phyloP scores from a whole-genome alignment of 2,113 vertebrate genomes.

The Clinocottus analis region DNA sequence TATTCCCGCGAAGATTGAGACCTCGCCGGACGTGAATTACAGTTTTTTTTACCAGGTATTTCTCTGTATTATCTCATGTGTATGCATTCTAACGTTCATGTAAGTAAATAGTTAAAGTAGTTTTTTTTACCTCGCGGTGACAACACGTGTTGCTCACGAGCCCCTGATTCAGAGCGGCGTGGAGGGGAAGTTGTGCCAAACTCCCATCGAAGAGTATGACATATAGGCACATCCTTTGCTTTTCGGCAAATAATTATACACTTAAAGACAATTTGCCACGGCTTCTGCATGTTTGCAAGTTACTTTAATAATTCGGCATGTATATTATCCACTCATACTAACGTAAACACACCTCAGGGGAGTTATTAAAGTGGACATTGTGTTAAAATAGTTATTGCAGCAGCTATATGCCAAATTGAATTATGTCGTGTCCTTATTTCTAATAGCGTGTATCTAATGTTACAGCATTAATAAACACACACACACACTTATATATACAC shows the following conservation, averaged over 20 bases:
- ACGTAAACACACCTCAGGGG: no score
- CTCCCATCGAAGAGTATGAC: neutral
- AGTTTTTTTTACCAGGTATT: neutral
- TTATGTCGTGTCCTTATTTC: rapidly evolving
- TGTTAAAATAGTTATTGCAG: neutral
- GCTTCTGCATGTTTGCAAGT: rapidly evolving
- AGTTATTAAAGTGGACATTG: neutral
- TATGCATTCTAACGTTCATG: rapidly evolving
- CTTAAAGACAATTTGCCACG: rapidly evolving
- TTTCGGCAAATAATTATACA: rapidly evolving
- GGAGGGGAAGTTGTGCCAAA: neutral
- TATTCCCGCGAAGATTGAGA: slow-evolving; percentile 67
- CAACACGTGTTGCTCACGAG: neutral
- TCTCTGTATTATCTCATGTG: neutral
- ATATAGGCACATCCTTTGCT: neutral
- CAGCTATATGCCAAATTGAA: slow-evolving; percentile 8
- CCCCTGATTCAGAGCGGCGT: neutral
- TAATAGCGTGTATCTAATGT: rapidly evolving
- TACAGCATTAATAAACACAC: neutral
- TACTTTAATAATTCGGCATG: slow-evolving; percentile 38
- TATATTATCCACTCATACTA: rapidly evolving
- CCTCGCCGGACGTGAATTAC: rapidly evolving
- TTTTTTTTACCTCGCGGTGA: neutral
- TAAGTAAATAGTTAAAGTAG: rapidly evolving
- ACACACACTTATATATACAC: no score